Base-by-base conservation (phyloP, 2,797 vertebrate species). In the Anabacerthia variegaticeps region DNA sequence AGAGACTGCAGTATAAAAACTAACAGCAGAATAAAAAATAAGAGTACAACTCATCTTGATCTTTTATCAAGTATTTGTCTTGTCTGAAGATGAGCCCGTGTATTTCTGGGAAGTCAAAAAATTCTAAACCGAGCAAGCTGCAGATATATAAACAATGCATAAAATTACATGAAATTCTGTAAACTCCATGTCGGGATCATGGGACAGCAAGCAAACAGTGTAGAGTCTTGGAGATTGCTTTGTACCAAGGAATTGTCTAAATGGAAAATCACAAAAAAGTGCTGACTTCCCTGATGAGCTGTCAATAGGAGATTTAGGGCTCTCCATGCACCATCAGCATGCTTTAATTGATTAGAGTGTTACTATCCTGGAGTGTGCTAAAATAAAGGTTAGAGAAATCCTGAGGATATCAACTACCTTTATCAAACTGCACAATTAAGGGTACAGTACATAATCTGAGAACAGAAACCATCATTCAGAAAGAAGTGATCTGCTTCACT, bases 381-480 rank as follows among this genome's bases (percentile, higher is more conserved):
- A 97, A 96, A 92, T 91, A 97, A 98, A 98, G 97, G 97, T 97
- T 97, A 98, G 82, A 92, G 85, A 79, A 96, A 95, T 97, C 97
- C 98, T 95, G 89, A 93, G 97, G 97, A 97, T 89, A 98, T 95
- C 96, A 73, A 82, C 92, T 93, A 98, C 97, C 97, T 98, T 98
- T 97, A 95, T 91, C 91, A 96, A 97, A 94, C 59, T 71, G 90
- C 68, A 77, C 95, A 94, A 91, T 97, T 96, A 97, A 97, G 94
- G 88, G 32, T 96, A 78, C 84, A 96, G 96, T 93, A 88, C 88
- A 75, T 95, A 96, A 96, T 95, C 56, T 61, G 93, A 72, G 94
- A 88, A 28, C 77, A 90, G 92, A 75, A 91, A 68, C 78, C 74
- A 76, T 68, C 41, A 27, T 55, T 79, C 54, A 78, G 93, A 77